Conservation (phyloP, 2,797 vertebrate genomes). For the Odontamblyopus rebecca region DNA sequence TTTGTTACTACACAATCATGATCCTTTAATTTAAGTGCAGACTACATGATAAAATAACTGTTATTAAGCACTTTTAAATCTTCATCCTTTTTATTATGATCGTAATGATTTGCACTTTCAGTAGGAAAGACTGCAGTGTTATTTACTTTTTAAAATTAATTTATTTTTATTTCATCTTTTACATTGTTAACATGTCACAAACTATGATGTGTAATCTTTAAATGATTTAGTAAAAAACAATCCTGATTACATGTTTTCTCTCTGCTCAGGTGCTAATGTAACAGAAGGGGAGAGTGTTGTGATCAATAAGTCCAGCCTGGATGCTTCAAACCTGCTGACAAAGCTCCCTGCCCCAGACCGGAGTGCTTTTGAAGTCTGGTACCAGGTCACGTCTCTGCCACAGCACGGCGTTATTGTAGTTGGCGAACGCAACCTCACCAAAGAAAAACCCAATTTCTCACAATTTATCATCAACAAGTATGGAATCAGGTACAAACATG, state of each 20-base stretch:
- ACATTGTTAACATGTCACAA: no score
- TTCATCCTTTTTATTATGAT: no score
- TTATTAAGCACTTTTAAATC: no score
- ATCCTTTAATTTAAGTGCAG: no score
- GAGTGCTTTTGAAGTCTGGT: constrained; percentile 86
- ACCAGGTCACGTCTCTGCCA: constrained; percentile 84
- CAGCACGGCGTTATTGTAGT: constrained; percentile 81
- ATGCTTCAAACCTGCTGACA: constrained; percentile 85
- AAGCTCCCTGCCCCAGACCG: constrained; percentile 79
- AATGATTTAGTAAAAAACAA: no score
- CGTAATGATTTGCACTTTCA: no score
- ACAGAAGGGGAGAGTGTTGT: constrained; percentile 83
- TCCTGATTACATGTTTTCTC: constrained; percentile 8
- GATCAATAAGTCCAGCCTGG: constrained; percentile 83
- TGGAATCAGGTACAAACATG: constrained; percentile 85
- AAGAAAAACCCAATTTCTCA: constrained; percentile 88
- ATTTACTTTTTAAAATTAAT: no score
- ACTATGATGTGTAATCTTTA: background rate
- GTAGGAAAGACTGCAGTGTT: no score
- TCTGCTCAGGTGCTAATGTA: constrained; percentile 77
- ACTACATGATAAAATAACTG: no score
- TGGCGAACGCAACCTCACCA: constrained; percentile 86
- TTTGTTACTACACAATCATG: no score
- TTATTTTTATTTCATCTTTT: no score
- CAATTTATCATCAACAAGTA: constrained; percentile 86